Conservation (phyloP, 2,888 invertebrate species). For the Drosophila mettleri region DNA sequence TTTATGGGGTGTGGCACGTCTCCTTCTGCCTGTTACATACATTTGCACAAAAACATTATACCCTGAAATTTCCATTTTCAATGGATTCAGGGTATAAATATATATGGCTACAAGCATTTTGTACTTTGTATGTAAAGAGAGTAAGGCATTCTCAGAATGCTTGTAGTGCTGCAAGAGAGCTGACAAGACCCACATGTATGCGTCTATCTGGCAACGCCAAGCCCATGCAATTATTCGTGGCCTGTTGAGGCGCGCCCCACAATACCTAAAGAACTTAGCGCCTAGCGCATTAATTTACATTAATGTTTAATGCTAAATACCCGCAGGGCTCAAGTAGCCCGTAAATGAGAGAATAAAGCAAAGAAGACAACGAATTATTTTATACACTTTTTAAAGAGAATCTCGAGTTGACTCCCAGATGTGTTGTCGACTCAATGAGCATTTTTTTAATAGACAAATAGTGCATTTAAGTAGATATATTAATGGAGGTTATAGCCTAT, state of each 20-base stretch:
- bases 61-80: too few species aligned
- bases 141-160: conserved; percentile 47
- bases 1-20: too few species aligned
- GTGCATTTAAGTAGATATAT: too few species aligned
- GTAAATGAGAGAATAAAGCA: not conserved
- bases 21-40: too few species aligned
- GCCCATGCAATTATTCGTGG: conserved; percentile 23
- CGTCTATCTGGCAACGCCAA: not conserved
- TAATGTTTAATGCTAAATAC: conserved; percentile 51
- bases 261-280: conserved; percentile 46
- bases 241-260: not conserved
- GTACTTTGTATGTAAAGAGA: conserved; percentile 8
- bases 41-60: too few species aligned
- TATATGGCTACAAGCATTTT: conserved; percentile 32
- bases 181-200: not conserved
- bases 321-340: conserved; percentile 11
- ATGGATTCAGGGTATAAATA: too few species aligned
- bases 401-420: too few species aligned
- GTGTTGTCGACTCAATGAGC: not conserved
- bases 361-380: not conserved
- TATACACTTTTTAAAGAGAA: conserved; percentile 1
- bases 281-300: conserved; percentile 52
- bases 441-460: too few species aligned
- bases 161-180: not conserved
- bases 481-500: too few species aligned